Conservation (phyloP, 2,888 invertebrate species). For the Agonopterix heracliana region DNA sequence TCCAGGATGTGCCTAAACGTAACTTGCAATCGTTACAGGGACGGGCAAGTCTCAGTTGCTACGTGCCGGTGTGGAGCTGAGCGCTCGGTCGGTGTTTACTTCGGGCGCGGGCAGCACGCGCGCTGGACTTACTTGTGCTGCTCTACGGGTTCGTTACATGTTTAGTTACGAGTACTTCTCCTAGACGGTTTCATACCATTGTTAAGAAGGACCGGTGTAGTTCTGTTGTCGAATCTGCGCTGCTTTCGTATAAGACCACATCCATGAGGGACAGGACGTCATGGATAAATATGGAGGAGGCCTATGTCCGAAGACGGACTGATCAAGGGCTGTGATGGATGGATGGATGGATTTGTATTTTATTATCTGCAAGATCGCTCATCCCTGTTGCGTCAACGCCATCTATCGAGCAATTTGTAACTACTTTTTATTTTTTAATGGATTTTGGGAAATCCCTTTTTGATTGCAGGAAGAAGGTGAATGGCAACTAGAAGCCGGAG, state of each 20-base stretch:
- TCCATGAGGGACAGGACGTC: background rate
- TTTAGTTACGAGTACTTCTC: background rate
- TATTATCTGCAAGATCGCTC: too few species aligned
- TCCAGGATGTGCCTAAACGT: background rate
- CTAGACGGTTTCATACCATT: background rate
- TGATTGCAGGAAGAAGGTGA: conserved; percentile 85
- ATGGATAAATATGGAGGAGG: too few species aligned
- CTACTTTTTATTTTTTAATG: too few species aligned
- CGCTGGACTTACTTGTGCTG: conserved; percentile 93
- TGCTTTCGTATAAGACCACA: background rate
- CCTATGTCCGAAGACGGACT: too few species aligned
- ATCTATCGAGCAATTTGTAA: too few species aligned
- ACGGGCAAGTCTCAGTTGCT: conserved; percentile 87
- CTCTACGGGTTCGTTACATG: conserved; percentile 79
- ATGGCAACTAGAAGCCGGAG: conserved; percentile 95
- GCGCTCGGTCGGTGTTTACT: conserved; percentile 86
- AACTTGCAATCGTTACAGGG: conserved; percentile 68
- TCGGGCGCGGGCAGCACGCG: conserved; percentile 91
- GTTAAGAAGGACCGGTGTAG: too few species aligned
- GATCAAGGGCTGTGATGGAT: too few species aligned
- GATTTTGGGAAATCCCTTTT: too few species aligned
- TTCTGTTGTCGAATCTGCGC: background rate
- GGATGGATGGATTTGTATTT: too few species aligned
- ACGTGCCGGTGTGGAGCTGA: conserved; percentile 77
- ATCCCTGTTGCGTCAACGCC: too few species aligned